A percentile compares a stretch with the other conserved stretches of the same genome.
Conservation (phyloP, 1,140 invertebrate genomes). For the Eumaeus atala region DNA sequence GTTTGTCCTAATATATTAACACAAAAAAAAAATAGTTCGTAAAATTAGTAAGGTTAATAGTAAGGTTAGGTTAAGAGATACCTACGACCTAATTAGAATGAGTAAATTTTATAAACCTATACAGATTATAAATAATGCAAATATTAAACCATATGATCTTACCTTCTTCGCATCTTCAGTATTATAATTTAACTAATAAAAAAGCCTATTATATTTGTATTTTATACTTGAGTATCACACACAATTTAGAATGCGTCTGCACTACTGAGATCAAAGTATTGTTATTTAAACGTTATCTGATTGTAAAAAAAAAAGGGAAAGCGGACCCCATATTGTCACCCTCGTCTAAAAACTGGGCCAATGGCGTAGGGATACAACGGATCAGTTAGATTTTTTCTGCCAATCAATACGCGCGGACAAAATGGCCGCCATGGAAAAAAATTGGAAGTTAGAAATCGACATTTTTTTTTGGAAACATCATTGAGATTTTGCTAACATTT, state of each 20-base stretch:
- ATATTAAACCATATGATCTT: no score
- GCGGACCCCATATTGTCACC: conserved; percentile 48
- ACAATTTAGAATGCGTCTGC: conserved; percentile 20
- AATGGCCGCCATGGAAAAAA: conserved; percentile 43
- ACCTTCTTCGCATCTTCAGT: no score
- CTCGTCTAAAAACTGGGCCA: conserved; percentile 65
- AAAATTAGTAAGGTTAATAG: no score
- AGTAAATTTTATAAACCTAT: no score
- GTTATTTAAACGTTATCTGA: conserved; percentile 45
- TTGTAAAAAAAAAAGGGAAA: conserved; percentile 64
- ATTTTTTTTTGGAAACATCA: conserved; percentile 1
- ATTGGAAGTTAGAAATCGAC: conserved; percentile 7
- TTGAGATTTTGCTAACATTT: conserved; percentile 1
- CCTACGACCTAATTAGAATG: no score
- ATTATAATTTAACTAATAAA: no score
- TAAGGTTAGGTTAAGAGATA: no score
- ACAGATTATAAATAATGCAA: no score
- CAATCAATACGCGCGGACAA: conserved; percentile 65
- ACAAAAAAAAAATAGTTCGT: no score
- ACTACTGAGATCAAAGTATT: conserved; percentile 38
- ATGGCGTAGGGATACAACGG: conserved; percentile 45
- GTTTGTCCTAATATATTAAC: no score
- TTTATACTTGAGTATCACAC: not conserved
- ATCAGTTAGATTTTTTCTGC: conserved; percentile 64
- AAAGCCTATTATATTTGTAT: no score